Evolutionary conservation across 1,140 invertebrate genomes (phyloP), one percentile per base, ranked within the genome.

Genomic region (Muscidifurax raptorellus): DNA sequence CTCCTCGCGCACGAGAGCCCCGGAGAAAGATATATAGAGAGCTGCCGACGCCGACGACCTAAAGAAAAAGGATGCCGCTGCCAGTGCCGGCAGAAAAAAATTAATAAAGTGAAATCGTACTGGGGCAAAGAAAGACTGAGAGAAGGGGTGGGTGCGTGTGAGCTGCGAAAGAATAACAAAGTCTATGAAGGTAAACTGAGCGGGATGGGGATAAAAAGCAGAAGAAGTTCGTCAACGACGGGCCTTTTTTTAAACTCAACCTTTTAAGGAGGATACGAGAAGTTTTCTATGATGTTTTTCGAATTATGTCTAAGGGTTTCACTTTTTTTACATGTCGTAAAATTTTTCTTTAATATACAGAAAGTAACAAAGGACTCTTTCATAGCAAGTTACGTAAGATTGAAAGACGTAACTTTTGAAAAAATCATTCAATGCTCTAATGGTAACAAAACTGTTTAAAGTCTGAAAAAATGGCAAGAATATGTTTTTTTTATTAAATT

Each of bases 61-160:
- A 27, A 27, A 27, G 71, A n/a, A 59, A 59, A 59, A 59, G 52
- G 22, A 59, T 59, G 52, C 52, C 52, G 18, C 52, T 7, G 22
- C 22, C 22, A n/a, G 18, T n/a, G 52, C 52, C 0, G 71, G 22
- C 10, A 32, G 32, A 36, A 74, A 74, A 36, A 30, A n/a, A 74
- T 32, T 74, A 74, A 74, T 74, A 74, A 74, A 74, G 71, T 40
- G 7, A 36, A 74, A 74, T 74, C 71, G 10, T 22, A 36, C 12
- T 18, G 22, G 15, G 32, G 32, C 18, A 59, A 18, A 59, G 6
- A 59, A 18, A 59, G 2, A 1, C 0, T 4, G 22, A n/a, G 52
- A 18, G 6, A 59, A 5, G 1, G 52, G n/a, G 52, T 7, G 12
- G 7, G 52, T 59, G 52, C 52, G 22, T n/a, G 22, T n/a, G 18